A percentile compares a stretch with the other conserved stretches of the same genome.
These are phyloP conservation scores for Psilopogon haemacephalus DNA, from an alignment of 2,113 vertebrate species.

Conservation along the genomic window DNA sequence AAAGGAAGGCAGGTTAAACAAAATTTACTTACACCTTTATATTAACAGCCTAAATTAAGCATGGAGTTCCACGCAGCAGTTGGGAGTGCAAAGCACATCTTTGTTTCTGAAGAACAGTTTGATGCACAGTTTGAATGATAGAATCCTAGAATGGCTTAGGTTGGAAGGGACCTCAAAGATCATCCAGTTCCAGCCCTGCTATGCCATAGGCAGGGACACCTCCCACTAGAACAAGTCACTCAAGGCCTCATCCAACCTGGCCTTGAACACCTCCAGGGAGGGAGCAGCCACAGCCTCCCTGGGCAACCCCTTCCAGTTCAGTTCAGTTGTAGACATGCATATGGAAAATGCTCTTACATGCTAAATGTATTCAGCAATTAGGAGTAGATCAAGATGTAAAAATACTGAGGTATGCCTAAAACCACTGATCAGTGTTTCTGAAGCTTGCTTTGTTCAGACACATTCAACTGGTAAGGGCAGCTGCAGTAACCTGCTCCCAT, in stretches of 20 bases:
- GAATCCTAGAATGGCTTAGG: too few species aligned
- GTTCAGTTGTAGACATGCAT: not conserved
- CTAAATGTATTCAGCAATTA: not conserved
- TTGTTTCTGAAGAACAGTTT: not conserved
- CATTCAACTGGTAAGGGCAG: not conserved
- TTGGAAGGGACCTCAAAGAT: too few species aligned
- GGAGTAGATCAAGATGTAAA: not conserved
- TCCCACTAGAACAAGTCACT: too few species aligned
- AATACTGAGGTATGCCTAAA: not conserved
- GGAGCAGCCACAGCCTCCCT: too few species aligned
- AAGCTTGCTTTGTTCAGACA: not conserved
- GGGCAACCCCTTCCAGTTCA: too few species aligned
- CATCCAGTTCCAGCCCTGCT: too few species aligned
- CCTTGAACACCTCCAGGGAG: too few species aligned
- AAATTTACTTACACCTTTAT: not conserved
- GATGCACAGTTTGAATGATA: not conserved
- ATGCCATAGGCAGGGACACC: too few species aligned
- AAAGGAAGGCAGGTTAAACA: not conserved
- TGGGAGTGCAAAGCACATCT: not conserved
- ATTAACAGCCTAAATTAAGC: not conserved
- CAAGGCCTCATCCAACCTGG: too few species aligned
- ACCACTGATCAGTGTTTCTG: not conserved
- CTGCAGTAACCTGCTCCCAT: not conserved
- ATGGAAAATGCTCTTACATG: not conserved
- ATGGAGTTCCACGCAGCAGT: not conserved